Evolutionary conservation across 2,888 invertebrate genomes (phyloP), one percentile per base, ranked within the genome.

Genomic region (Coecobrya sp.): DNA sequence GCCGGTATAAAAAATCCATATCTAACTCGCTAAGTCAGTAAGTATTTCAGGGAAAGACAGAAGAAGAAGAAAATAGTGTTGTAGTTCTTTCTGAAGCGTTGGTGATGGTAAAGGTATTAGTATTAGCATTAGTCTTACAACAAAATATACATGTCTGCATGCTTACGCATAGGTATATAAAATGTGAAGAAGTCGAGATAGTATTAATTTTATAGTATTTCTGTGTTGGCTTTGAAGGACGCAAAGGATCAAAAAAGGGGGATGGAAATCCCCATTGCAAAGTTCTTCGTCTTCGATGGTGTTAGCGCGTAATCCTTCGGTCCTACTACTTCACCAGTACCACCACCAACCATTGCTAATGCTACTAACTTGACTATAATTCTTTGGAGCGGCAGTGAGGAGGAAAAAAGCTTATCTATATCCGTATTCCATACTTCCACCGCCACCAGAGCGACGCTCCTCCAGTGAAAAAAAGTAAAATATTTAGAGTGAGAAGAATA

Each of bases 221-320:
- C 4, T 36, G 82, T 59, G 59, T 59, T 55, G 55, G 62, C 55
- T 70, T 76, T 92, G 92, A 92, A 93, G 92, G 93, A 92, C 92
- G 92, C 89, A 92, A 92, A 88, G 94, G 94, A 94, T 94, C 93
- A 94, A 91, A 89, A 93, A 86, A 89, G 84, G 90, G 92, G 93
- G 86, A 91, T 93, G 92, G 89, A 94, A 94, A 93, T 92, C 92
- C 93, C 93, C 93, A 92, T 93, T 93, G 94, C 93, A 89, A 91
- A 94, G 92, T 92, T 92, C 49, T 84, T 68, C 85, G 45, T 85
- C 79, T 70, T 85, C 36, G 70, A 7, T 27, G 65, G 30, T n/a
- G 70, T 36, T 70, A 79, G 81, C 79, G 81, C n/a, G 85, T 92
- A 89, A 92, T 89, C 89, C 90, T 76, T 49, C 73, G 79, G 85